These are phyloP conservation scores for Lochmaea capreae DNA, from an alignment of 2,888 invertebrate genomes.

Conservation along the genomic window DNA sequence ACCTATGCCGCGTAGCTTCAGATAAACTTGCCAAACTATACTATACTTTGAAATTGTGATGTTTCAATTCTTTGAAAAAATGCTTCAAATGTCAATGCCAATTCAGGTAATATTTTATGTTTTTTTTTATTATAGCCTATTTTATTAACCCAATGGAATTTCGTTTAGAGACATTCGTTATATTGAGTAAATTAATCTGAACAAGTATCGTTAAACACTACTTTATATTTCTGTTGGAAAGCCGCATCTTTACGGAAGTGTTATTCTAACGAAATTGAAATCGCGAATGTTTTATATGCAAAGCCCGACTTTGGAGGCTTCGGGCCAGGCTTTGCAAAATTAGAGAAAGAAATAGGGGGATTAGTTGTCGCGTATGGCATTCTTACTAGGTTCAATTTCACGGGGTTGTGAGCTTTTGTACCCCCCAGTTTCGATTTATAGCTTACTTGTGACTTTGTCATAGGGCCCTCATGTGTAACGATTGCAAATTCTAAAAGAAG, in stretches of 20 bases:
- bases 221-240: background rate
- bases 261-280: constrained; percentile 59
- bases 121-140: too few relatives aligned
- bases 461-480: constrained; percentile 38
- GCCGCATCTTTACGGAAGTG: constrained; percentile 37
- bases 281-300: constrained; percentile 63
- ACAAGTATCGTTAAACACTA: background rate
- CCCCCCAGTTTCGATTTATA: constrained; percentile 59
- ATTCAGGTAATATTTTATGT: too few relatives aligned
- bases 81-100: too few relatives aligned
- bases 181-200: background rate
- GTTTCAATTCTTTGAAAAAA: too few relatives aligned
- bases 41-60: too few relatives aligned
- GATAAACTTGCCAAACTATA: too few relatives aligned
- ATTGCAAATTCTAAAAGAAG: constrained; percentile 29
- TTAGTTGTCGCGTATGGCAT: constrained; percentile 63
- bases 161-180: background rate
- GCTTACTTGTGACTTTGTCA: constrained; percentile 46
- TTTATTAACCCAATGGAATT: too few relatives aligned
- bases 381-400: constrained; percentile 62
- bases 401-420: constrained; percentile 60
- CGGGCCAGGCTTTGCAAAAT: constrained; percentile 61
- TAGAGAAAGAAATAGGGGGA: constrained; percentile 64
- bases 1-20: too few relatives aligned
- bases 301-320: constrained; percentile 62